A percentile compares a stretch with the other conserved stretches of the same genome.
Conservation (phyloP, 2,888 invertebrate genomes). For the Drosophila rubida region DNA sequence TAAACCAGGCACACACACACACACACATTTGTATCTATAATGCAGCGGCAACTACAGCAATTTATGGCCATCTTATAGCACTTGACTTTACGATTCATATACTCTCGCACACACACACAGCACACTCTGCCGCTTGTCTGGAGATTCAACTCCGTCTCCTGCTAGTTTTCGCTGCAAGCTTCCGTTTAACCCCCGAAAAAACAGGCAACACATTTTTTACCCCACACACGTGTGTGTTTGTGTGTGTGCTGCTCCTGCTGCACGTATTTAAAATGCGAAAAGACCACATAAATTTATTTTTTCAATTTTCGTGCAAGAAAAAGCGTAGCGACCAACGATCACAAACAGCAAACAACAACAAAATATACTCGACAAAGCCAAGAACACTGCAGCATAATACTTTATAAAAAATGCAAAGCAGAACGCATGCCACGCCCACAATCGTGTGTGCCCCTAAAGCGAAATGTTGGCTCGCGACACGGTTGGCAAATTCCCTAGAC, state of each 20-base stretch:
- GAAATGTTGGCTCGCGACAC: no score
- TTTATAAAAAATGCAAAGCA: constrained; percentile 68
- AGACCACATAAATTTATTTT: constrained; percentile 76
- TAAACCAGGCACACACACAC: constrained; percentile 13
- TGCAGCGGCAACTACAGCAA: constrained; percentile 32
- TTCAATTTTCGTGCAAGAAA: constrained; percentile 68
- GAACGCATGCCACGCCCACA: constrained; percentile 54
- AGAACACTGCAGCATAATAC: constrained; percentile 18
- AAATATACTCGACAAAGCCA: constrained; percentile 9
- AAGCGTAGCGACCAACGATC: constrained; percentile 33
- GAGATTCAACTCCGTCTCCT: constrained; percentile 18
- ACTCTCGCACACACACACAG: constrained; percentile 8
- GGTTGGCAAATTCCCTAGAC: constrained; percentile 9
- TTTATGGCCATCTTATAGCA: constrained; percentile 53
- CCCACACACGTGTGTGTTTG: not conserved
- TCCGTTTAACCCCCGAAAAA: constrained; percentile 46
- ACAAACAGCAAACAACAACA: constrained; percentile 36
- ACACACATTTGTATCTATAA: constrained; percentile 7
- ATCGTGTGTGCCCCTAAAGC: not conserved
- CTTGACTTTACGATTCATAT: constrained; percentile 52
- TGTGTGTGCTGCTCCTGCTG: constrained; percentile 22
- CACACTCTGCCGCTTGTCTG: constrained; percentile 9
- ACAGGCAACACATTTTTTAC: constrained; percentile 16
- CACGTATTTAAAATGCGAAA: constrained; percentile 72
- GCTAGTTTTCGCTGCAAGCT: constrained; percentile 60